phyloP scores from a whole-genome alignment of 2,888 invertebrate species.

The Lepidochrysops patricia region DNA sequence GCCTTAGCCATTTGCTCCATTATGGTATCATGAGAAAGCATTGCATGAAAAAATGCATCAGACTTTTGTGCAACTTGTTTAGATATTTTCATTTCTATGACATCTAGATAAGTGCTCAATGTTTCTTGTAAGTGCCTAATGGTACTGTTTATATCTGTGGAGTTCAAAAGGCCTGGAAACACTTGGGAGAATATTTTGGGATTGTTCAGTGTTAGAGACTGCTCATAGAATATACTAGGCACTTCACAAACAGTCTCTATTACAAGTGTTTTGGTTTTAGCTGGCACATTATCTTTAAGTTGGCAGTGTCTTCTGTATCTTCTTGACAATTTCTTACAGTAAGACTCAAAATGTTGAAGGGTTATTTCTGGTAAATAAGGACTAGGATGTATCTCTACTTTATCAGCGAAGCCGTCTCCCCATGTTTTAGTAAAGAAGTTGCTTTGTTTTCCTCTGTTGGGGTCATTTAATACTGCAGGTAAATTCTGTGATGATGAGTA shows the following conservation, averaged over 20 bases:
- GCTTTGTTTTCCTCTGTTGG: slow-evolving; percentile 90
- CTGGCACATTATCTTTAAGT: slow-evolving; percentile 58
- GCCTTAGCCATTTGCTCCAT: slow-evolving; percentile 95
- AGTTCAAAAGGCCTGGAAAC: slow-evolving; percentile 79
- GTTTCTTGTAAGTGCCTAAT: slow-evolving; percentile 88
- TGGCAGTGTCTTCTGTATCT: slow-evolving; percentile 78
- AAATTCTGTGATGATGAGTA: slow-evolving; percentile 95
- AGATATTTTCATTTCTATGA: slow-evolving; percentile 94
- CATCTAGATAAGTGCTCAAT: slow-evolving; percentile 94
- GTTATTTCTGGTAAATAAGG: slow-evolving; percentile 88
- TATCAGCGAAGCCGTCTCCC: slow-evolving; percentile 96
- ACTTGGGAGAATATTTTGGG: slow-evolving; percentile 88
- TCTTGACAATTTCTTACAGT: slow-evolving; percentile 85
- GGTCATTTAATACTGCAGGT: slow-evolving; percentile 96
- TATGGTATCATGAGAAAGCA: slow-evolving; percentile 97
- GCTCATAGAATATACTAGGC: slow-evolving; percentile 89
- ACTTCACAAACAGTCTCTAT: slow-evolving; percentile 77
- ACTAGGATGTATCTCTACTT: slow-evolving; percentile 83
- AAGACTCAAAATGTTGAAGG: slow-evolving; percentile 88
- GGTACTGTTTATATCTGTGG: slow-evolving; percentile 75
- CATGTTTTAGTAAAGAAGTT: slow-evolving; percentile 98
- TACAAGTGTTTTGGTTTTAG: slow-evolving; percentile 60
- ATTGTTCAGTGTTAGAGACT: slow-evolving; percentile 85
- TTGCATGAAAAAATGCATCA: slow-evolving; percentile 97
- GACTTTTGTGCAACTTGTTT: slow-evolving; percentile 95